Conservation (phyloP, 2,888 invertebrate species). For the Eurois occulta region DNA sequence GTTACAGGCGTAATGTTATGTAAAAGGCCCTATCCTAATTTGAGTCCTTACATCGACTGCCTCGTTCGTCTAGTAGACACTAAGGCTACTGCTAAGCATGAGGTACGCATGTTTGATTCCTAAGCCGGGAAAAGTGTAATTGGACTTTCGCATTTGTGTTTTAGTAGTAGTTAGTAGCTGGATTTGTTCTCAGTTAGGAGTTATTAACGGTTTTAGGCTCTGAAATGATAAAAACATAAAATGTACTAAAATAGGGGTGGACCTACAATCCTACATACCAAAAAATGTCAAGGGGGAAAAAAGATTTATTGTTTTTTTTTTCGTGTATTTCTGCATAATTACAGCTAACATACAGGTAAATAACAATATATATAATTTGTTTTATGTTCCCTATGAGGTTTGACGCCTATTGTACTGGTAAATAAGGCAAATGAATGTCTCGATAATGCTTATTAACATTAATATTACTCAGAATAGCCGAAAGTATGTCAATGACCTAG, state of each 20-base stretch:
- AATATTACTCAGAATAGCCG: conserved; percentile 30
- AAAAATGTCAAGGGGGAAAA: background rate
- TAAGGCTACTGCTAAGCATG: no score
- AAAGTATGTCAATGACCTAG: conserved; percentile 66
- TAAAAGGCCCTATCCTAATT: no score
- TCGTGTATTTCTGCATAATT: background rate
- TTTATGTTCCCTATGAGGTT: background rate
- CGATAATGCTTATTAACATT: conserved; percentile 3
- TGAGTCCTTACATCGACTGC: no score
- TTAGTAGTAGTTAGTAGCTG: background rate
- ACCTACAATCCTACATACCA: background rate
- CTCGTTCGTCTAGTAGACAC: no score
- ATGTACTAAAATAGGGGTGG: background rate
- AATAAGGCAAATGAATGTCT: conserved; percentile 45
- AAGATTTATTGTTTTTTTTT: background rate
- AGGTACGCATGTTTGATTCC: no score
- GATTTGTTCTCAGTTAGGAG: background rate
- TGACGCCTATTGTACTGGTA: background rate
- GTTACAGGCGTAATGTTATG: no score
- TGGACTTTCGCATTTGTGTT: no score
- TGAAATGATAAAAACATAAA: background rate
- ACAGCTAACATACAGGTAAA: background rate
- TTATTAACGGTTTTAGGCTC: background rate
- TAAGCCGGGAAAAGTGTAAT: no score
- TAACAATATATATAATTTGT: background rate